Conservation (phyloP, 1,140 invertebrate genomes). For the roundworm (Caenorhabditis elegans) region DNA sequence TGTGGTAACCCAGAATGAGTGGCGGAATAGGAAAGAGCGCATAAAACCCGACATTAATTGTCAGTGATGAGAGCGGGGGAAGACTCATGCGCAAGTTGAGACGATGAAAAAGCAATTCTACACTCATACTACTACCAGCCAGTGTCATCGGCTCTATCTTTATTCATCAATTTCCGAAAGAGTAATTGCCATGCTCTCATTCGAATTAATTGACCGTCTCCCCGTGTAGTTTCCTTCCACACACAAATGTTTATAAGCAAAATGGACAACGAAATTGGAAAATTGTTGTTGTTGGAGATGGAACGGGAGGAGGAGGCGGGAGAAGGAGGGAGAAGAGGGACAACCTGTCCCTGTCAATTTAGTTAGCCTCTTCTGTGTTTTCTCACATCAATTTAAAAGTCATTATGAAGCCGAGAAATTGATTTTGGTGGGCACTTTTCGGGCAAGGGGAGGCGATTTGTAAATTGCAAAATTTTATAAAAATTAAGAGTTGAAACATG, state of each 20-base stretch:
- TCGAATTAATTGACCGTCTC: slow-evolving; percentile 31
- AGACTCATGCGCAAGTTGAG: slow-evolving; percentile 15
- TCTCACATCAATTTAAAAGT: neutral
- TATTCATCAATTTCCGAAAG: no score
- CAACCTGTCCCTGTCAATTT: neutral
- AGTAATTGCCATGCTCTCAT: slow-evolving; percentile 26
- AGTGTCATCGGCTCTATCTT: no score
- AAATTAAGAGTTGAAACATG: no score
- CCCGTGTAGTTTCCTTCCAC: no score
- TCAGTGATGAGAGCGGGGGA: slow-evolving; percentile 5
- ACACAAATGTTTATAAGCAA: slow-evolving; percentile 12
- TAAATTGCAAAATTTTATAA: no score
- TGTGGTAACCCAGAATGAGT: neutral
- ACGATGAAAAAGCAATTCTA: neutral
- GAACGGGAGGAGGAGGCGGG: neutral
- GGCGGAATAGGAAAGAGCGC: slow-evolving; percentile 28
- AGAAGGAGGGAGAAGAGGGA: neutral
- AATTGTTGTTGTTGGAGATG: slow-evolving; percentile 8
- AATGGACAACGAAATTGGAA: slow-evolving; percentile 15
- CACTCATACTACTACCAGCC: no score
- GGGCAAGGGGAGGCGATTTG: no score
- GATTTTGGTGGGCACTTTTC: no score
- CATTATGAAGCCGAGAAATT: no score
- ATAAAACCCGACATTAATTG: slow-evolving; percentile 32
- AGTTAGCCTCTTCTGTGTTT: neutral